Evolutionary conservation across 2,888 invertebrate species (phyloP).

Genomic region (Apamea crenata): DNA sequence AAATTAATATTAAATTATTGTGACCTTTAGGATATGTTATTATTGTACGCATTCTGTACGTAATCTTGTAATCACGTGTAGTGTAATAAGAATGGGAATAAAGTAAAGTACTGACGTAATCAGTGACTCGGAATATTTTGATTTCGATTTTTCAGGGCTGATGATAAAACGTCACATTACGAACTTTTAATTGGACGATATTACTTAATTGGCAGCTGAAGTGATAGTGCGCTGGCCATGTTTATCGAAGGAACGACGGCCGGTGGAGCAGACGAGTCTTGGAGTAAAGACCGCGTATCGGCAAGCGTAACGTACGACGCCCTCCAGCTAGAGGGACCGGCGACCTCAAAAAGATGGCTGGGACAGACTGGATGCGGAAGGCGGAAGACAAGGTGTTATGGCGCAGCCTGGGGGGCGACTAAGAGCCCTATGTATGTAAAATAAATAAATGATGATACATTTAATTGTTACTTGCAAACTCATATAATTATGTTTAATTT

Average conservation of each 20-base stretch:
- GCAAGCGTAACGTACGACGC: not conserved
- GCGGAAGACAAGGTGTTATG: not conserved
- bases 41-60: constrained; percentile 16
- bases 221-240: not conserved
- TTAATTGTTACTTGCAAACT: not conserved
- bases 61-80: constrained; percentile 38
- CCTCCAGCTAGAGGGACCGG: not conserved
- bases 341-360: not conserved
- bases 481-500: not conserved
- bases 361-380: not conserved
- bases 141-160: constrained; percentile 3
- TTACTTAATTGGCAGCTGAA: not conserved
- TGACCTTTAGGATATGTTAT: constrained; percentile 56
- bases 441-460: not conserved
- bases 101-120: constrained; percentile 30
- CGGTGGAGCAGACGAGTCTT: not conserved
- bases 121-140: constrained; percentile 6
- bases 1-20: constrained; percentile 46
- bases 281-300: too few species aligned
- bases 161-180: not conserved
- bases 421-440: too few species aligned
- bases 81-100: constrained; percentile 18
- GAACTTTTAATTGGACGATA: not conserved
- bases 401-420: not conserved
- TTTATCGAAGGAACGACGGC: not conserved